phyloP scores from a whole-genome alignment of 1,140 invertebrate genomes.

The Riptortus pedestris region DNA sequence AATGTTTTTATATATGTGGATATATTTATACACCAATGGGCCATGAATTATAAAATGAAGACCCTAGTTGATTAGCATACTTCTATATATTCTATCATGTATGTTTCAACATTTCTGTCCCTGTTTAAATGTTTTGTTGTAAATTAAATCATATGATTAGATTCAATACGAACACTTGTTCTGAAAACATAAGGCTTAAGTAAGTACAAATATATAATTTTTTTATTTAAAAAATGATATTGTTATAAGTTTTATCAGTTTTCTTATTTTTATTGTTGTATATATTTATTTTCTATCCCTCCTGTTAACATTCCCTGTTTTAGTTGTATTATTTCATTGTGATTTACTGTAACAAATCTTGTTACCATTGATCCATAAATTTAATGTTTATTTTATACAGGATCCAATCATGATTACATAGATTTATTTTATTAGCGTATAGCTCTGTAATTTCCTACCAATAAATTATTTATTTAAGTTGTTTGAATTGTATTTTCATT shows the following conservation, averaged over 20 bases:
- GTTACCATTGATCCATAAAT: slow-evolving; percentile 4
- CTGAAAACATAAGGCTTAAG: slow-evolving; percentile 1
- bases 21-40: background rate
- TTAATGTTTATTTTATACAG: slow-evolving; percentile 4
- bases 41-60: slow-evolving; percentile 3
- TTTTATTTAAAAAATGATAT: background rate
- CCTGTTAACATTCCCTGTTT: slow-evolving; percentile 15
- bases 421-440: background rate
- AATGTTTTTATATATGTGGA: slow-evolving; percentile 13
- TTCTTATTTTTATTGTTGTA: background rate
- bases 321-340: slow-evolving; percentile 1
- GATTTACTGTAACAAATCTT: slow-evolving; percentile 12
- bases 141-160: too few relatives aligned
- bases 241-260: background rate
- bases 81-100: background rate
- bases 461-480: background rate
- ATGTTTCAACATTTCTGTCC: background rate
- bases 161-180: too few relatives aligned
- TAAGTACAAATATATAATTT: slow-evolving; percentile 13
- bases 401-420: background rate
- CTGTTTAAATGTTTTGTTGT: background rate
- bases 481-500: background rate
- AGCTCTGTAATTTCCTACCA: background rate
- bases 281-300: background rate
- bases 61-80: slow-evolving; percentile 6